A percentile compares a stretch with the other conserved stretches of the same genome.
These are phyloP conservation scores for Sinopyrophorus schimmeli DNA, from an alignment of 2,888 invertebrate genomes.

Conservation along the genomic window DNA sequence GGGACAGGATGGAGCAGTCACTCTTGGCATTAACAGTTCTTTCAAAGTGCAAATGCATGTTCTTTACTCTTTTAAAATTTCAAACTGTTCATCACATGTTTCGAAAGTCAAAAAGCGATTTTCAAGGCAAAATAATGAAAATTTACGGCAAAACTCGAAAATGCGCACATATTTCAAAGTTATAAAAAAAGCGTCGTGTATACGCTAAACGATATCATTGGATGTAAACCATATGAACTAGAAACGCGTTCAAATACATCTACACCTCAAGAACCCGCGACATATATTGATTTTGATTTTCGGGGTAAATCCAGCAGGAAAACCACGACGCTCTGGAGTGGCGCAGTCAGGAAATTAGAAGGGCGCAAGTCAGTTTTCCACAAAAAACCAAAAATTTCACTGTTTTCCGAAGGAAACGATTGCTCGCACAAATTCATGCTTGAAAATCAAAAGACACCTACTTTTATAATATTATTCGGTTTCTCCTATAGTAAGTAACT, in stretches of 20 bases:
- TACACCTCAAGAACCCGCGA: conserved; percentile 42
- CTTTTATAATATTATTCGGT: no score
- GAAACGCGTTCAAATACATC: conserved; percentile 32
- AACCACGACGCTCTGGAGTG: conserved; percentile 27
- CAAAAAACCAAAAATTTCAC: conserved; percentile 19
- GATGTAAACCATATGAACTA: conserved; percentile 19
- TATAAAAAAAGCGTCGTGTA: neutral
- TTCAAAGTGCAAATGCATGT: conserved; percentile 96
- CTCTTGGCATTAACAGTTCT: conserved; percentile 91
- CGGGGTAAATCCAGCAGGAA: conserved; percentile 41
- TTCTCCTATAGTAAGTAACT: no score
- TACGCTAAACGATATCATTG: conserved; percentile 5
- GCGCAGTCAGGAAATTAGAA: conserved; percentile 23
- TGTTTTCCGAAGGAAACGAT: no score
- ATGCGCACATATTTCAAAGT: conserved; percentile 8
- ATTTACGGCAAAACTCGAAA: no score
- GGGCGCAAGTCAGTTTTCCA: conserved; percentile 28
- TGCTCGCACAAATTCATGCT: no score
- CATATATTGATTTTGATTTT: conserved; percentile 50
- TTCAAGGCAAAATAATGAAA: conserved; percentile 1
- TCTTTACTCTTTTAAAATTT: conserved; percentile 6
- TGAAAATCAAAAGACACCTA: no score
- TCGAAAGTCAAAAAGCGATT: no score
- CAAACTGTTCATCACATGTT: conserved; percentile 16
- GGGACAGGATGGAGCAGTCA: conserved; percentile 91